These are phyloP conservation scores for Hydrochoerus hydrochaeris DNA, from an alignment of 2,113 vertebrate genomes.

Conservation along the genomic window DNA sequence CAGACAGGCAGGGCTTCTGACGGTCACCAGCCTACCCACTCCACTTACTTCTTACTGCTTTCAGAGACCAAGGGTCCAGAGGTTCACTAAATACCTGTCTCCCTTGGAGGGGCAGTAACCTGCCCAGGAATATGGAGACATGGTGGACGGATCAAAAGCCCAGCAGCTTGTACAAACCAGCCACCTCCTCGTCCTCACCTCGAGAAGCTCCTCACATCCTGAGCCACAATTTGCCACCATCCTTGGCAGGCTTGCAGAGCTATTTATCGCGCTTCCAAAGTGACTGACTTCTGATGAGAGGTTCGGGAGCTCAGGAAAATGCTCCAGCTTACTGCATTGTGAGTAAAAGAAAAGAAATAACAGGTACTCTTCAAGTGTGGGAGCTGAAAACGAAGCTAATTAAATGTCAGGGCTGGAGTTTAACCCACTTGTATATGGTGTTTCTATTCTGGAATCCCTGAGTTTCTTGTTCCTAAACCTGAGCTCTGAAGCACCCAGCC, in stretches of 20 bases:
- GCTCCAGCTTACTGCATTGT: slow-evolving; percentile 74
- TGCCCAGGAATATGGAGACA: not conserved
- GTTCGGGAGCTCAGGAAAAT: slow-evolving; percentile 62
- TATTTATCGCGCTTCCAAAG: slow-evolving; percentile 62
- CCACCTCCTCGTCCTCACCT: not conserved
- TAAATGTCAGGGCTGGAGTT: slow-evolving; percentile 76
- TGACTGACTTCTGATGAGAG: slow-evolving; percentile 78
- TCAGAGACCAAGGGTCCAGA: not conserved
- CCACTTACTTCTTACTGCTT: not conserved
- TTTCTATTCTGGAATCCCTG: slow-evolving; percentile 77
- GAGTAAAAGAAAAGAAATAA: slow-evolving; percentile 80
- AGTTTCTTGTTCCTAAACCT: slow-evolving; percentile 28
- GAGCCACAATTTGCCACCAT: not conserved
- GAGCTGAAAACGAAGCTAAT: slow-evolving; percentile 76
- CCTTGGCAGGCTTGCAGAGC: slow-evolving; percentile 15
- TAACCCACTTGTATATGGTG: slow-evolving; percentile 68
- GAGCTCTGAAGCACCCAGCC: not conserved
- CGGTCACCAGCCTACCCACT: not conserved
- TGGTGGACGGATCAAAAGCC: not conserved
- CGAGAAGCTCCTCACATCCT: not conserved
- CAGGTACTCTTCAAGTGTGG: slow-evolving; percentile 77
- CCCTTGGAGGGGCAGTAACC: not conserved
- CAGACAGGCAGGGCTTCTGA: not conserved
- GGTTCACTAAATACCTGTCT: not conserved
- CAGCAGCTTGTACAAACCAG: not conserved